Percentiles rank a stretch among this genome's conserved stretches.
phyloP scores from a whole-genome alignment of 2,888 invertebrate genomes.

The Drosophila antonietae region DNA sequence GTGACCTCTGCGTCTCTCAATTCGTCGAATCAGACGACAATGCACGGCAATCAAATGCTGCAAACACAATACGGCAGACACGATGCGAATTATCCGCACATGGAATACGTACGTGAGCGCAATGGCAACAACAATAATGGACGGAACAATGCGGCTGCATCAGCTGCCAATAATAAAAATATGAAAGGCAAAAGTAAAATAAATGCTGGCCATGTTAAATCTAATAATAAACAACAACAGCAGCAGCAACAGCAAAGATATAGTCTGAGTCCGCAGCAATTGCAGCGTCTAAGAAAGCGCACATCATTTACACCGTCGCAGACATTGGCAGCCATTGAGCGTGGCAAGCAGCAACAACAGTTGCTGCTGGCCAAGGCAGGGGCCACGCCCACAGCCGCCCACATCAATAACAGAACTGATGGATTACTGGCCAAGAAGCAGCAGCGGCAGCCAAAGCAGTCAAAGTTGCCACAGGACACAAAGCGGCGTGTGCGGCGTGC shows the following conservation, averaged over 20 bases:
- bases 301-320: constrained; percentile 84
- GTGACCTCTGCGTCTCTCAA: constrained; percentile 85
- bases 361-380: constrained; percentile 31
- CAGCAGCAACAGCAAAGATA: constrained; percentile 53
- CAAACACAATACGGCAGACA: constrained; percentile 84
- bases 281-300: constrained; percentile 81
- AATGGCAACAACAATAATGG: constrained; percentile 58
- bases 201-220: constrained; percentile 63
- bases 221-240: constrained; percentile 62
- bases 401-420: constrained; percentile 82
- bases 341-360: constrained; percentile 53
- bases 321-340: constrained; percentile 81
- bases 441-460: constrained; percentile 21
- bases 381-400: constrained; percentile 50
- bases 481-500: constrained; percentile 73
- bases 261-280: constrained; percentile 74
- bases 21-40: constrained; percentile 85
- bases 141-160: constrained; percentile 60
- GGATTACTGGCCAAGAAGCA: constrained; percentile 65
- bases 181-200: constrained; percentile 62
- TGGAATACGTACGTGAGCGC: constrained; percentile 85
- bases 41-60: constrained; percentile 84
- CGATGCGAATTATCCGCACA: constrained; percentile 85
- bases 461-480: constrained; percentile 48
- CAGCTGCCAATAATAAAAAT: constrained; percentile 69